Conservation (phyloP, 2,797 vertebrate genomes). For the Sardinella longiceps region DNA sequence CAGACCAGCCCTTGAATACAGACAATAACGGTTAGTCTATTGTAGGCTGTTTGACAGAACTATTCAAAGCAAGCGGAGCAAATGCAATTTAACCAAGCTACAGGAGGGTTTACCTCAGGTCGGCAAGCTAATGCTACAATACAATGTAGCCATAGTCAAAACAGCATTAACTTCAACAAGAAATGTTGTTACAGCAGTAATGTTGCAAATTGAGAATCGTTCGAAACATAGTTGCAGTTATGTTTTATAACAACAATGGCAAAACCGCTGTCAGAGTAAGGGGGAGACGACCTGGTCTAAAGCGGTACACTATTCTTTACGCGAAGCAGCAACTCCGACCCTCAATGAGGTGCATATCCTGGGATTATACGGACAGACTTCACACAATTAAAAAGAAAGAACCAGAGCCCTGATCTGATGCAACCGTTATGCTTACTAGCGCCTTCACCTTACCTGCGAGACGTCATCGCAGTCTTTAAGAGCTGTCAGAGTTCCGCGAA, state of each 20-base stretch:
- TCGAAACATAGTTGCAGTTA: neutral
- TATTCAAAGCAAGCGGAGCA: neutral
- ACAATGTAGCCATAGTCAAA: neutral
- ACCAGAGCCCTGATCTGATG: neutral
- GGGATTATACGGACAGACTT: neutral
- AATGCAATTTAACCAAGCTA: neutral
- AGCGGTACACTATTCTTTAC: neutral
- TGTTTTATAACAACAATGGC: neutral
- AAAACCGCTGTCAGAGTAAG: neutral
- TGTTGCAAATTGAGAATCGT: neutral
- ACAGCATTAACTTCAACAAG: neutral
- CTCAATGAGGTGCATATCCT: neutral
- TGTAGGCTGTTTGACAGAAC: neutral
- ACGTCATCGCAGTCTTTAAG: conserved; percentile 78
- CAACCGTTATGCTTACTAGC: conserved; percentile 28
- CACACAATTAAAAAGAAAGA: conserved; percentile 30
- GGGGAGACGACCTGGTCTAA: conserved; percentile 4
- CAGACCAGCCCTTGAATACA: neutral
- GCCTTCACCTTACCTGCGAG: conserved; percentile 78
- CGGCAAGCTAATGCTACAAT: conserved; percentile 15
- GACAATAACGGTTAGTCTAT: neutral
- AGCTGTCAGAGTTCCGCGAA: conserved; percentile 65
- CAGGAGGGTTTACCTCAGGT: neutral
- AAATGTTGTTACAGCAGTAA: neutral
- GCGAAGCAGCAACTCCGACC: conserved; percentile 36